A percentile compares a stretch with the other conserved stretches of the same genome.
Conservation (phyloP, 2,113 vertebrate genomes). For the Willisornis vidua region DNA sequence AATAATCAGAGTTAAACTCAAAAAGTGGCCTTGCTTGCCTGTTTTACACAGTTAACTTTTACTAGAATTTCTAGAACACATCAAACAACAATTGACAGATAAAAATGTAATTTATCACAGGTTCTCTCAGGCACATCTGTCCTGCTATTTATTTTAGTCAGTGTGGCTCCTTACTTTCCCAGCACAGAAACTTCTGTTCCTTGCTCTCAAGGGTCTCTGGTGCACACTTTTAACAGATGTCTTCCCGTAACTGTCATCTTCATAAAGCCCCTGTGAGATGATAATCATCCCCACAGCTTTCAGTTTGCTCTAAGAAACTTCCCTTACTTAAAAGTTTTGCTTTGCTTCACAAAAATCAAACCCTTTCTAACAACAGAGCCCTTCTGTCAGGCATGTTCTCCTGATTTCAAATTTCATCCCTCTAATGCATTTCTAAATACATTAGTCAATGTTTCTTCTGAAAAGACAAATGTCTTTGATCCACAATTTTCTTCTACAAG, state of each 20-base stretch:
- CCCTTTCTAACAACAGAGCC: background rate
- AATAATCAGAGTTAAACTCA: background rate
- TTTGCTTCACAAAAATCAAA: background rate
- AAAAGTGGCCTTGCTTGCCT: background rate
- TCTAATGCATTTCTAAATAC: background rate
- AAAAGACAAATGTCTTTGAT: background rate
- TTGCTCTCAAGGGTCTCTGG: background rate
- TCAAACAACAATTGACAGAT: background rate
- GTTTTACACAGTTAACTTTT: background rate
- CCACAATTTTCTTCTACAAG: background rate
- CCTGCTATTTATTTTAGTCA: background rate
- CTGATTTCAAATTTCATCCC: background rate
- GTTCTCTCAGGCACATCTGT: conserved; percentile 24
- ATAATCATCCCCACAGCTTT: background rate
- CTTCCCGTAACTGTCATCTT: background rate
- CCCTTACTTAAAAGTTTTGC: background rate
- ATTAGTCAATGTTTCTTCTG: background rate
- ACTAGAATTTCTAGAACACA: background rate
- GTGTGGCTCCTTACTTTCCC: background rate
- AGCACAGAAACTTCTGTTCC: background rate
- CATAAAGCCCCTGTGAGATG: background rate
- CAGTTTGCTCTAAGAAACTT: background rate
- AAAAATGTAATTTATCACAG: background rate
- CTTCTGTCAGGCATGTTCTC: background rate
- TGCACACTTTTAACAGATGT: conserved; percentile 29